A percentile compares a stretch with the other conserved stretches of the same genome.
Evolutionary conservation across 2,113 vertebrate species (phyloP).

Genomic region (Dromaius novaehollandiae): DNA sequence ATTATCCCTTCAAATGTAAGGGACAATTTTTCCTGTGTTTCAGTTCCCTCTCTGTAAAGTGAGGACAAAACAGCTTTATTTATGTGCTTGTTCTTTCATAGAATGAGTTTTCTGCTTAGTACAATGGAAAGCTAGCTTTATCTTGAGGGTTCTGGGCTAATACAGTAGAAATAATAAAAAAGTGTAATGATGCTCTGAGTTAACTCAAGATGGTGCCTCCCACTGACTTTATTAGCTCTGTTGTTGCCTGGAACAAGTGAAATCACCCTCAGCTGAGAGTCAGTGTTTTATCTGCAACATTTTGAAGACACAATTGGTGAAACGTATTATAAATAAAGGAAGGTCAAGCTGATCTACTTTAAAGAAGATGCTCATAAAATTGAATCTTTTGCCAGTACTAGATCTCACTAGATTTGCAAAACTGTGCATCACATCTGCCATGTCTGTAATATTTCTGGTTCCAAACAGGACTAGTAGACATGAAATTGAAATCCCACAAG

Average conservation of each 20-base stretch:
- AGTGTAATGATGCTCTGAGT: background rate
- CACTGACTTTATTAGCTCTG: background rate
- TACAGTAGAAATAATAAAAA: background rate
- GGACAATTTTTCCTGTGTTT: background rate
- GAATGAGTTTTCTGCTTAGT: background rate
- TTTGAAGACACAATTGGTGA: background rate
- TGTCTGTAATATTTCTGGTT: background rate
- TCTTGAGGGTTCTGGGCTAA: background rate
- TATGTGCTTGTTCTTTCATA: background rate
- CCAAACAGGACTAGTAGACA: background rate
- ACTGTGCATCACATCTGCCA: background rate
- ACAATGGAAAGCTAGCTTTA: background rate
- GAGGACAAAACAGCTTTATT: background rate
- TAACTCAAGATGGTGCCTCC: background rate
- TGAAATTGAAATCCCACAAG: background rate
- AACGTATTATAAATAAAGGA: background rate
- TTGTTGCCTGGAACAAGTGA: background rate
- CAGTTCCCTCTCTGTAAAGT: background rate
- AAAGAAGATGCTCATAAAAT: background rate
- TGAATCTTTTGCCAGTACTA: background rate
- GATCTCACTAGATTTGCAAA: background rate
- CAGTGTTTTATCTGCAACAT: background rate
- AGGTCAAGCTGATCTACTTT: background rate
- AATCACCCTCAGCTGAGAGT: background rate
- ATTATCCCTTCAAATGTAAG: background rate